These are phyloP conservation scores for Hemichromis elongatus DNA, from an alignment of 2,113 vertebrate genomes.

Conservation along the genomic window DNA sequence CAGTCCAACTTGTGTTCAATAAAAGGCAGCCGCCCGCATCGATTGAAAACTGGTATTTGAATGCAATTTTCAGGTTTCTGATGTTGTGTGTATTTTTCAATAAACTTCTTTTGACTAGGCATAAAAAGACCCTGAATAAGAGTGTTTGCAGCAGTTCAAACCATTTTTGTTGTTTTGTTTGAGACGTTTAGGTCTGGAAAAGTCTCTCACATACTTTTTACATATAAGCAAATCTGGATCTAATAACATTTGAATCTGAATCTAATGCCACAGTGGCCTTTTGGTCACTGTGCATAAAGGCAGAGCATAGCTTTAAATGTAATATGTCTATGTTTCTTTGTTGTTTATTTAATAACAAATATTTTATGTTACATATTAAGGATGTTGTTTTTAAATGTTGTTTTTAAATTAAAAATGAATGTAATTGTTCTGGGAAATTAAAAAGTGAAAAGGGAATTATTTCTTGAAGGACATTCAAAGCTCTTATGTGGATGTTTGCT, in stretches of 20 bases:
- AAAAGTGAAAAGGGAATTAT: background rate
- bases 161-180: background rate
- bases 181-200: background rate
- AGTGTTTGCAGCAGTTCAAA: background rate
- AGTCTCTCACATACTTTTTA: background rate
- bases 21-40: background rate
- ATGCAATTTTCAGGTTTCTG: background rate
- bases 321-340: background rate
- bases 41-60: background rate
- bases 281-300: background rate
- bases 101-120: background rate
- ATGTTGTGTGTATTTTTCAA: background rate
- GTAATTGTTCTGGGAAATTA: background rate
- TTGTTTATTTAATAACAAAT: background rate
- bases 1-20: slow-evolving; percentile 4
- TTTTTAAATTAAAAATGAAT: background rate
- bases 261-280: background rate
- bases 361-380: background rate
- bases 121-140: background rate
- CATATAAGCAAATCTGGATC: background rate
- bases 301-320: background rate
- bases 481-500: background rate
- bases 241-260: background rate
- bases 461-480: background rate
- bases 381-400: background rate